Percentiles rank a stretch among this genome's conserved stretches.
These are phyloP conservation scores for Ceratina calcarata DNA, from an alignment of 1,140 invertebrate species.

Conservation along the genomic window DNA sequence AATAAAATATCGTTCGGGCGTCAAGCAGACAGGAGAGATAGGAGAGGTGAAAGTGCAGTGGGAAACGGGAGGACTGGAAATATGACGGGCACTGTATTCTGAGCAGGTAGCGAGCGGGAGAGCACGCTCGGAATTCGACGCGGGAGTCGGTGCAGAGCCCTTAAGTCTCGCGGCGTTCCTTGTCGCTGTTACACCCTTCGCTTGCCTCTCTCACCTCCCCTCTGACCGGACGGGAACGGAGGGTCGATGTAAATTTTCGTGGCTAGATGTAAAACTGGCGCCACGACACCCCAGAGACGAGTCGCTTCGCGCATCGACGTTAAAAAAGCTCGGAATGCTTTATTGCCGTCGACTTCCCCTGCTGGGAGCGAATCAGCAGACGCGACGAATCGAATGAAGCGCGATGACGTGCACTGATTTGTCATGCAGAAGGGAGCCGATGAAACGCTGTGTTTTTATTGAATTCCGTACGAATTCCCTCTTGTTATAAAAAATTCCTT, in stretches of 20 bases:
- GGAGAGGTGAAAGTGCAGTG: not conserved
- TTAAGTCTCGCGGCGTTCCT: slow-evolving; percentile 41
- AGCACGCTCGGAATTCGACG: slow-evolving; percentile 62
- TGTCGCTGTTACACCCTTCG: slow-evolving; percentile 5
- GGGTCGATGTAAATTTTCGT: slow-evolving; percentile 55
- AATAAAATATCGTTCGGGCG: slow-evolving; percentile 72
- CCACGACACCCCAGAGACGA: slow-evolving; percentile 35
- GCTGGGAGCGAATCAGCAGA: not conserved
- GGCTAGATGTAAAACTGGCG: slow-evolving; percentile 40
- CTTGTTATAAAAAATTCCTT: no score
- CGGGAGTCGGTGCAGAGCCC: slow-evolving; percentile 34
- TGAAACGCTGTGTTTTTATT: not conserved
- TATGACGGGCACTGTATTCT: slow-evolving; percentile 70
- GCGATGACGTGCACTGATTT: slow-evolving; percentile 19
- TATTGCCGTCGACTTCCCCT: slow-evolving; percentile 47
- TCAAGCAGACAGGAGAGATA: slow-evolving; percentile 39
- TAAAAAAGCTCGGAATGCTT: slow-evolving; percentile 44
- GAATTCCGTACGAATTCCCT: not conserved
- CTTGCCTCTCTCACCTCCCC: not conserved
- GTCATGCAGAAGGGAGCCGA: not conserved
- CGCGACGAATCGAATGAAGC: not conserved
- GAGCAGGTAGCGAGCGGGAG: slow-evolving; percentile 62
- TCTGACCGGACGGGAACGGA: not conserved
- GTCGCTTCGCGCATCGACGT: not conserved
- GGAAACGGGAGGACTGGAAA: slow-evolving; percentile 54